These are phyloP conservation scores for Lithophane socia DNA, from an alignment of 2,888 invertebrate genomes.

Conservation along the genomic window DNA sequence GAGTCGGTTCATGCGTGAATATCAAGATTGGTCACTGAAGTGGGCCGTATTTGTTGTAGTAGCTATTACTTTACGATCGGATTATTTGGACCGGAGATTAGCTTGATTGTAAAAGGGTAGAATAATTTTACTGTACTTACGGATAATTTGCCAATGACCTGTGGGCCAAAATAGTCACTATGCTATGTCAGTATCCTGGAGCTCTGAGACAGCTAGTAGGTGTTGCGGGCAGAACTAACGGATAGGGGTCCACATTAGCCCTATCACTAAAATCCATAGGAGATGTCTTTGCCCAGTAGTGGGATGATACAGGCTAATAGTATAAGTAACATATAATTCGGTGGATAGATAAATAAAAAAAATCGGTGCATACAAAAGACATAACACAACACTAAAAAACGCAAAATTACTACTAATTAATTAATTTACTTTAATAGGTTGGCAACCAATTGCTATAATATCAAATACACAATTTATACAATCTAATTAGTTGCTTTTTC, in stretches of 20 bases:
- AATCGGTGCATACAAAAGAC: background rate
- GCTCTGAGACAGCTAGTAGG: no score
- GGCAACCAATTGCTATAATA: background rate
- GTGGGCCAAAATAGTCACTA: no score
- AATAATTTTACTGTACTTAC: background rate
- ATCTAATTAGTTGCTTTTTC: background rate
- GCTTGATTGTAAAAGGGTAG: constrained; percentile 27
- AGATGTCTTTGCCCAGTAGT: background rate
- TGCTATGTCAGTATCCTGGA: no score
- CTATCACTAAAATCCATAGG: background rate
- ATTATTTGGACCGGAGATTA: constrained; percentile 36
- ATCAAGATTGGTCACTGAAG: constrained; percentile 52
- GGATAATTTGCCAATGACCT: background rate
- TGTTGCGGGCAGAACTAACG: no score
- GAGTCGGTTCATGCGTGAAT: constrained; percentile 42
- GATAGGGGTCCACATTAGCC: no score
- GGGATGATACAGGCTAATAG: background rate
- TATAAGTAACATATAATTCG: background rate
- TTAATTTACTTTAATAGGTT: background rate
- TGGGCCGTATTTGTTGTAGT: constrained; percentile 30
- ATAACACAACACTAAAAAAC: no score
- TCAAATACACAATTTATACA: background rate
- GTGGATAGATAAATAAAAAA: background rate
- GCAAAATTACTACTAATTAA: background rate
- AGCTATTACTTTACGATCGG: constrained; percentile 24